Evolutionary conservation across 2,113 vertebrate species (phyloP).

Genomic region (Dolichotis patagonum): DNA sequence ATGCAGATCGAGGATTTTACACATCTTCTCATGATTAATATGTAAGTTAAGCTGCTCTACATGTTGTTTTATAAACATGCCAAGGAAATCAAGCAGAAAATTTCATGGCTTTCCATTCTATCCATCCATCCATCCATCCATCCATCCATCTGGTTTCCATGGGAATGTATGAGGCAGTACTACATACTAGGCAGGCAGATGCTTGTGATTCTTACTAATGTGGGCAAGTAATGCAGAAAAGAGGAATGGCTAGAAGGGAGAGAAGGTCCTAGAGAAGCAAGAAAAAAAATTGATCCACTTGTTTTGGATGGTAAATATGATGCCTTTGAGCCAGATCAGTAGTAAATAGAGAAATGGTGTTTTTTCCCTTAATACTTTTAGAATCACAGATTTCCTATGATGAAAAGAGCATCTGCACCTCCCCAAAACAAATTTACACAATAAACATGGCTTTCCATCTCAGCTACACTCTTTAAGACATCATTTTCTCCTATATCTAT

Average conservation of each 20-base stretch:
- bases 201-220: not conserved
- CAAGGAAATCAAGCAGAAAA: not conserved
- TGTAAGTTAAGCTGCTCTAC: not conserved
- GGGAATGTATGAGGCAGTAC: not conserved
- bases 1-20: not conserved
- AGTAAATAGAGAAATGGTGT: not conserved
- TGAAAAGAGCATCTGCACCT: not conserved
- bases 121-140: not conserved
- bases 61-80: not conserved
- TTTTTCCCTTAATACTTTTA: not conserved
- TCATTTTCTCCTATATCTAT: not conserved
- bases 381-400: not conserved
- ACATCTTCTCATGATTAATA: not conserved
- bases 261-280: not conserved
- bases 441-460: not conserved
- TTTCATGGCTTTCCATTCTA: not conserved
- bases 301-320: slow-evolving; percentile 16
- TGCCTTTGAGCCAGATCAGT: not conserved
- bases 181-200: not conserved
- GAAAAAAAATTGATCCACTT: not conserved
- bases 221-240: not conserved
- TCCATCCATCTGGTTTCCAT: not conserved
- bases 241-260: not conserved
- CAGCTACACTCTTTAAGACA: not conserved
- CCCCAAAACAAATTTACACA: not conserved